Conservation (phyloP, 2,113 vertebrate genomes). For the Erythrocercus mccallii region DNA sequence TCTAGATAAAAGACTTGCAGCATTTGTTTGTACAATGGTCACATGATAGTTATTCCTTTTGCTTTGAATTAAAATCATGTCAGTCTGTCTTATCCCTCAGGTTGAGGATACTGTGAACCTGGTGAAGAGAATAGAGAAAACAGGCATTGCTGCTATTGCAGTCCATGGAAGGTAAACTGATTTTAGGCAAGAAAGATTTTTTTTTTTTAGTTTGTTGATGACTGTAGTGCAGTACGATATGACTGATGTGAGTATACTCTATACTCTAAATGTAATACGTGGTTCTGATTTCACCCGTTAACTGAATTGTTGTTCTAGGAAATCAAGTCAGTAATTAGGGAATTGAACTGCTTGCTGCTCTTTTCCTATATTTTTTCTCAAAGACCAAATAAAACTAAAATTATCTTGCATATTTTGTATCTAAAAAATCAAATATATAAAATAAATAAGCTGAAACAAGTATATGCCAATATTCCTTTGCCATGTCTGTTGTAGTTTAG, state of each 20-base stretch:
- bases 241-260: neutral
- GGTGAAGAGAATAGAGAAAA: constrained; percentile 88
- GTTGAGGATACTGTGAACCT: constrained; percentile 86
- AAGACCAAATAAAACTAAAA: neutral
- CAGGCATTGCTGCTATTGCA: constrained; percentile 89
- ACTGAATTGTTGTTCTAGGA: neutral
- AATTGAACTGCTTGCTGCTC: neutral
- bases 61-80: neutral
- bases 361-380: neutral
- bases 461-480: neutral
- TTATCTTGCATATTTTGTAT: neutral
- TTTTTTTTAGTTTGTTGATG: neutral
- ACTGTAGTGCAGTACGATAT: neutral
- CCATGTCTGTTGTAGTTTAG: neutral
- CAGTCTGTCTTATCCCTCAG: constrained; percentile 62
- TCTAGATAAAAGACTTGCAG: neutral
- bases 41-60: neutral
- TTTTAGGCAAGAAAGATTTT: neutral
- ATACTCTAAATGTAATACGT: neutral
- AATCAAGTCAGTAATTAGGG: neutral
- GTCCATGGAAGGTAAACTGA: constrained; percentile 90
- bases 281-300: neutral
- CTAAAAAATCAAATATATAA: neutral
- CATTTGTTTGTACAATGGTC: neutral
- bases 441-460: neutral